Percentiles rank a stretch among this genome's conserved stretches.
phyloP scores from a whole-genome alignment of 1,140 invertebrate species.

The Macrobrachium nipponense region DNA sequence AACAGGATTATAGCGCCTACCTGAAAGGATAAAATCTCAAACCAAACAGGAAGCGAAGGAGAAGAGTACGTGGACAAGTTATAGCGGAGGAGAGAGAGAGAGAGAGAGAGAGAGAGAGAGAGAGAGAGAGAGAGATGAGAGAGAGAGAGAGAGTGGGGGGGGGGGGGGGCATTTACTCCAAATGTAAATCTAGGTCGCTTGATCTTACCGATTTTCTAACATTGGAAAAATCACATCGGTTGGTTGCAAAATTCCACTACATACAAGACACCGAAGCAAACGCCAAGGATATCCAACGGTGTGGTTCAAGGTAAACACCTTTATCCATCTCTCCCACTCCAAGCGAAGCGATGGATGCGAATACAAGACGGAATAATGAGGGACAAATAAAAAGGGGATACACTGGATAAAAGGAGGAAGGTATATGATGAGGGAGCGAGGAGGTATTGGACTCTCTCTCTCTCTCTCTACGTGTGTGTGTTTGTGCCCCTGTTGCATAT shows the following conservation, averaged over 20 bases:
- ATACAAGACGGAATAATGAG: background rate
- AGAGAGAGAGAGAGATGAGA: background rate
- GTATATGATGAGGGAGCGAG: background rate
- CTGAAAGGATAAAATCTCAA: no score
- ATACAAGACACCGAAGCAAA: no score
- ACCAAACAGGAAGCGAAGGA: no score
- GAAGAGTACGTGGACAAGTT: no score
- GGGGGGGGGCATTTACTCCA: background rate
- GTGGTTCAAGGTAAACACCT: no score
- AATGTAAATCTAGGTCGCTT: background rate
- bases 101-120: background rate
- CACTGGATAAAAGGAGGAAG: background rate
- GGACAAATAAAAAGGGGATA: background rate
- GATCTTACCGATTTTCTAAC: no score
- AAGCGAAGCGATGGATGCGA: no score
- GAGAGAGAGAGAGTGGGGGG: background rate
- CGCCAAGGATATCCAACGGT: no score
- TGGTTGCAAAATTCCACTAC: no score
- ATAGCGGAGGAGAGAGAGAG: background rate
- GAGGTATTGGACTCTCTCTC: background rate
- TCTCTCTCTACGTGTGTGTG: background rate
- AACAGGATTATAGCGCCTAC: no score
- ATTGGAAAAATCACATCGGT: no score
- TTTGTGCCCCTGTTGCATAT: slow-evolving; percentile 4
- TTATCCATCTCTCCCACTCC: no score